phyloP scores from a whole-genome alignment of 2,888 invertebrate genomes.

The Cremastinae sp. region DNA sequence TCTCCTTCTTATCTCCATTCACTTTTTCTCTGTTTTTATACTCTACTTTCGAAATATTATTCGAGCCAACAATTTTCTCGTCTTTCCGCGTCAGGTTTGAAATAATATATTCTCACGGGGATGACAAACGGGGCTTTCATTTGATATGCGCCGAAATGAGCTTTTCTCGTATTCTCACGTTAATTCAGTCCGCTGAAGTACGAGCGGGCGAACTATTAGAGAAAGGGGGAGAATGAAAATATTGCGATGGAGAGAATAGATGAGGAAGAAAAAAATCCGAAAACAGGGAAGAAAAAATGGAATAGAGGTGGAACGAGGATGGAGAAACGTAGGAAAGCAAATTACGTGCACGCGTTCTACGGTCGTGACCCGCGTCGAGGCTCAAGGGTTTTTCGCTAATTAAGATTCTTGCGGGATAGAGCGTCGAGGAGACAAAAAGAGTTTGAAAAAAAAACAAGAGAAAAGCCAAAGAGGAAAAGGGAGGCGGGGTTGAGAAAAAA shows the following conservation, averaged over 20 bases:
- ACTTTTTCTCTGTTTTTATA: background rate
- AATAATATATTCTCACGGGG: constrained; percentile 12
- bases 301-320: constrained; percentile 4
- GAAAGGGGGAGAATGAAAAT: constrained; percentile 2
- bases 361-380: constrained; percentile 51
- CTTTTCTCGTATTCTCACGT: constrained; percentile 43
- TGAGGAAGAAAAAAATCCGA: background rate
- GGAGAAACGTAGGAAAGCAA: constrained; percentile 46
- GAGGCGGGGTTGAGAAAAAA: constrained; percentile 2
- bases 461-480: constrained; percentile 3
- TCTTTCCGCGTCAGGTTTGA: constrained; percentile 8
- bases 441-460: constrained; percentile 25
- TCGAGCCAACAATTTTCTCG: background rate
- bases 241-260: constrained; percentile 2
- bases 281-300: constrained; percentile 11
- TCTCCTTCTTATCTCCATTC: background rate
- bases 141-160: constrained; percentile 3
- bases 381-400: constrained; percentile 61
- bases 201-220: constrained; percentile 23
- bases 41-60: background rate
- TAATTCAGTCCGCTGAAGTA: constrained; percentile 27
- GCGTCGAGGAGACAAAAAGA: constrained; percentile 47
- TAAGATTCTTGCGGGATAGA: constrained; percentile 57
- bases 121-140: background rate
- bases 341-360: constrained; percentile 59